Evolutionary conservation across 2,888 invertebrate species (phyloP).

Genomic region (Cecidostiba fungosa): DNA sequence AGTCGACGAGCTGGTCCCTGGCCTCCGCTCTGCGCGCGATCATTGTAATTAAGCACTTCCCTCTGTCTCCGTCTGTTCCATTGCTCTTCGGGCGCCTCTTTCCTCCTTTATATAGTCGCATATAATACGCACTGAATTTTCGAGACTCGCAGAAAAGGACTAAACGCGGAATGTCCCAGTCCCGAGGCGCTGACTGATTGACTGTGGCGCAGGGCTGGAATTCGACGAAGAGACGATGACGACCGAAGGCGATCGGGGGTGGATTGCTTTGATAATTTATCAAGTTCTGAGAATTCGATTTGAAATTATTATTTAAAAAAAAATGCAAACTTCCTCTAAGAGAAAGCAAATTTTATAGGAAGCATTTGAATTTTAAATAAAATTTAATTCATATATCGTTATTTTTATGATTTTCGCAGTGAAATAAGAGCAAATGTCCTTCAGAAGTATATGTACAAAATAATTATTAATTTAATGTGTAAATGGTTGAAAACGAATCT

Average conservation of each 20-base stretch:
- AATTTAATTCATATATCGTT: too few relatives aligned
- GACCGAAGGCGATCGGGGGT: conserved; percentile 8
- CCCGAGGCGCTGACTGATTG: background rate
- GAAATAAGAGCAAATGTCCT: too few relatives aligned
- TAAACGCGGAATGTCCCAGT: background rate
- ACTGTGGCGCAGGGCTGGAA: background rate
- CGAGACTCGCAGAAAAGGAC: background rate
- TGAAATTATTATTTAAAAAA: background rate
- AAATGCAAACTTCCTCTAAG: too few relatives aligned
- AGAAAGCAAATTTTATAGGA: too few relatives aligned
- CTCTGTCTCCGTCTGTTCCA: conserved; percentile 4
- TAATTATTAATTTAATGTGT: too few relatives aligned
- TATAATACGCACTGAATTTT: background rate
- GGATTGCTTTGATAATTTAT: background rate
- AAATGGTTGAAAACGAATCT: too few relatives aligned
- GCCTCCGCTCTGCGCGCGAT: background rate
- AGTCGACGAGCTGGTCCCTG: conserved; percentile 8
- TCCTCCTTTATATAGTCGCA: conserved; percentile 12
- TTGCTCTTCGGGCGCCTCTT: background rate
- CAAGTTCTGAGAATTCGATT: background rate
- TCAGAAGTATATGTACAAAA: too few relatives aligned
- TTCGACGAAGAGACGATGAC: background rate
- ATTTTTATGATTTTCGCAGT: too few relatives aligned
- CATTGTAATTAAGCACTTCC: conserved; percentile 32
- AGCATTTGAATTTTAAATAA: too few relatives aligned